Conservation (phyloP, 2,888 invertebrate species). For the Anticlea derivata region DNA sequence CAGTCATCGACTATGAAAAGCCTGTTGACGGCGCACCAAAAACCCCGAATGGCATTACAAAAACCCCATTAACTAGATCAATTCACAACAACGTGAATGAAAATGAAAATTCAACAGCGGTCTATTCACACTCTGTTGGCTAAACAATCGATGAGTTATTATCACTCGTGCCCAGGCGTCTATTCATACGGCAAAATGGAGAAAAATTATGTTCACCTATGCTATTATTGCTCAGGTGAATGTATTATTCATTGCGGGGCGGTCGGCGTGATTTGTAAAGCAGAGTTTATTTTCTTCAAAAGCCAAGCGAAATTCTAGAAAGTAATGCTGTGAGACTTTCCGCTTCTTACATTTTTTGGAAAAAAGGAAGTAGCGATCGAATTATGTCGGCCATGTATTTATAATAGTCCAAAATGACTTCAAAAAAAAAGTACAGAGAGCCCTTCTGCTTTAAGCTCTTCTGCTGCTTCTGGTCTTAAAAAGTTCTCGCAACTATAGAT, state of each 20-base stretch:
- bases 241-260: constrained; percentile 69
- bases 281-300: constrained; percentile 58
- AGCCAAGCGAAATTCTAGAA: too few relatives aligned
- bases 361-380: too few relatives aligned
- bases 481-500: too few relatives aligned
- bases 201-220: constrained; percentile 69
- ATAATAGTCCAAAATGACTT: too few relatives aligned
- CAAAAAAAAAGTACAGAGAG: too few relatives aligned
- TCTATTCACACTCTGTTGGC: constrained; percentile 53
- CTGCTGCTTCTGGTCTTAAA: too few relatives aligned
- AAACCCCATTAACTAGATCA: constrained; percentile 28
- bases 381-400: too few relatives aligned
- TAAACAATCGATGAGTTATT: constrained; percentile 81
- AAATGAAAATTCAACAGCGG: constrained; percentile 34
- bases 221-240: constrained; percentile 65
- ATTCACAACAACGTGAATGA: constrained; percentile 29
- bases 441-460: too few relatives aligned
- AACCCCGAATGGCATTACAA: constrained; percentile 20
- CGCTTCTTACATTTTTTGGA: too few relatives aligned
- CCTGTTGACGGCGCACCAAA: constrained; percentile 4
- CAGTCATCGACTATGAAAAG: constrained; percentile 2
- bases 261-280: constrained; percentile 57
- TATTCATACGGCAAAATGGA: constrained; percentile 50
- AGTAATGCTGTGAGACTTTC: too few relatives aligned
- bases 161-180: constrained; percentile 67